Evolutionary conservation across 2,113 vertebrate genomes (phyloP), one percentile per base, ranked within the genome.

Genomic region (Paraplagusia blochii): DNA sequence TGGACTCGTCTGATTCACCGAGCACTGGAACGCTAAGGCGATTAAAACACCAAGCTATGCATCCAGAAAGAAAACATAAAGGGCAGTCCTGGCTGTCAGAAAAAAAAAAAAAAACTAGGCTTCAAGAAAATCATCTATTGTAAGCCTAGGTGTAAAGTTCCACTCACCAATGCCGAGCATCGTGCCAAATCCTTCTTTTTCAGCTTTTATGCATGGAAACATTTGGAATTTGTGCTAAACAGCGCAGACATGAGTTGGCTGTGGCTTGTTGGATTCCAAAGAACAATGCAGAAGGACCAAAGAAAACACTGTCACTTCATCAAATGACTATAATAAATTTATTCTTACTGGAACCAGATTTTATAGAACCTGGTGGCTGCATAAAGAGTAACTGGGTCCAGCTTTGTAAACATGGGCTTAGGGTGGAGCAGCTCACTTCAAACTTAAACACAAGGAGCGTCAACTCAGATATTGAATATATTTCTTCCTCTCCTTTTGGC

Each of bases 1-100:
- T 77, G 76, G 81, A 77, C 76, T 55, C 66, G 64, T 82, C 69
- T 48, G 67, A 82, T 67, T 63, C 58, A 61, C 55, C 65, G 6
- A 73, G 66, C 69, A 60, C 45, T 50, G 60, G 52, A 77, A 76
- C 66, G 19, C 73, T 47, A 60, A 63, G 69, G 61, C 66, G 60
- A 64, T 64, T 72, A 52, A 59, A 53, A 56, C 35, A 13, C 48
- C 50, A 14, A 69, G 45, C 38, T 67, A 72, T 60, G 39, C 1
- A 43, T 61, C 63, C 53, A 60, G 34, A 58, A 58, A 53, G n/a
- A 44, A 59, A 67, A 53, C 58, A 64, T 18, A 44, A 71, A 63
- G 52, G 39, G 44, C 55, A 65, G 49, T 8, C 66, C 40, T 40
- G 1, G 44, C 47, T 35, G 44, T 64, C 15, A 29, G 44, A 19